These are phyloP conservation scores for Coregonus clupeaformis DNA, from an alignment of 2,113 vertebrate species.

Conservation along the genomic window DNA sequence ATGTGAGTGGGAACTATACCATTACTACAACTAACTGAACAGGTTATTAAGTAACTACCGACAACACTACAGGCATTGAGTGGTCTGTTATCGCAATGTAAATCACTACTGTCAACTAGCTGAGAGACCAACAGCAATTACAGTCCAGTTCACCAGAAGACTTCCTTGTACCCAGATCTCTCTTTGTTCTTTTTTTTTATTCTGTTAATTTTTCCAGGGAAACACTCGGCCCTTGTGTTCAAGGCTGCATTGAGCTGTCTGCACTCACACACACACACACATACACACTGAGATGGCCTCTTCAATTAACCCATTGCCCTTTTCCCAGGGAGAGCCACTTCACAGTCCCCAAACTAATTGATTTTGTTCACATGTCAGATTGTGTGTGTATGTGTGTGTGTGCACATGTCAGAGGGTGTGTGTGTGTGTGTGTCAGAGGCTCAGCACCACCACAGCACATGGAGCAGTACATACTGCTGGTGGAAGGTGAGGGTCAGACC, in stretches of 20 bases:
- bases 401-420: background rate
- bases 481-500: slow-evolving; percentile 44
- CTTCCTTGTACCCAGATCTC: slow-evolving; percentile 34
- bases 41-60: background rate
- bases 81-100: background rate
- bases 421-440: background rate
- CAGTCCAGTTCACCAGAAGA: slow-evolving; percentile 34
- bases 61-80: slow-evolving; percentile 1
- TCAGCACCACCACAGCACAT: slow-evolving; percentile 9
- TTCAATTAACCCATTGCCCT: slow-evolving; percentile 17
- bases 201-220: slow-evolving; percentile 31
- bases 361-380: slow-evolving; percentile 11
- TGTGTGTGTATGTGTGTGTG: slow-evolving; percentile 15
- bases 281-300: background rate
- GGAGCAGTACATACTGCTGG: slow-evolving; percentile 10
- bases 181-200: slow-evolving; percentile 21
- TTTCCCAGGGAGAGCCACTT: slow-evolving; percentile 1
- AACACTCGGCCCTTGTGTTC: slow-evolving; percentile 49
- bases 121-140: slow-evolving; percentile 52
- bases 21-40: background rate
- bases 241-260: slow-evolving; percentile 60
- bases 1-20: background rate
- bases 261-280: slow-evolving; percentile 13
- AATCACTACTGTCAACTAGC: slow-evolving; percentile 27
- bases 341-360: slow-evolving; percentile 21